Conservation (phyloP, 2,113 vertebrate genomes). For the Desmodus rotundus region DNA sequence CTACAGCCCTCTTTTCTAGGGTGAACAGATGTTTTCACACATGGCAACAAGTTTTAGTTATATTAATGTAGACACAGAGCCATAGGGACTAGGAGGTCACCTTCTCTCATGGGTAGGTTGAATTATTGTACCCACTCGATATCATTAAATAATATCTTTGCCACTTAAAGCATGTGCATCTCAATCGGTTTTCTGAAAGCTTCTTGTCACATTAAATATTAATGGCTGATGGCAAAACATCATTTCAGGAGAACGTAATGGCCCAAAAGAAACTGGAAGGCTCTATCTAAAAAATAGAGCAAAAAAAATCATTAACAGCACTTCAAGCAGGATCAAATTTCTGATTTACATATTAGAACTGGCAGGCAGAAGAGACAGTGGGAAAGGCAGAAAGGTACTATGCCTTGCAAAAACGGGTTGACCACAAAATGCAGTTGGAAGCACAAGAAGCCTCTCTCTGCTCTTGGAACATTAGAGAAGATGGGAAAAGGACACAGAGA, state of each 20-base stretch:
- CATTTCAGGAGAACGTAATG: conserved; percentile 54
- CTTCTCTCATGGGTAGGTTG: conserved; percentile 33
- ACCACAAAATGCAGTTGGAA: background rate
- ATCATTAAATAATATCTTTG: conserved; percentile 60
- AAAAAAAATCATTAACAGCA: background rate
- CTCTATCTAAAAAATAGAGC: conserved; percentile 11
- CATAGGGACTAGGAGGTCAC: conserved; percentile 34
- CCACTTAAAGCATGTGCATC: conserved; percentile 44
- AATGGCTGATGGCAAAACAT: conserved; percentile 37
- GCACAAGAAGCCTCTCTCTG: background rate
- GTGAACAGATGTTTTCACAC: conserved; percentile 27
- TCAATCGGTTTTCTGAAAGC: conserved; percentile 57
- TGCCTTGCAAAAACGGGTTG: background rate
- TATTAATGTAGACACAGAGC: conserved; percentile 48
- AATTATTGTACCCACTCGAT: conserved; percentile 39
- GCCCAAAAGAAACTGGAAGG: conserved; percentile 47
- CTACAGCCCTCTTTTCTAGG: background rate
- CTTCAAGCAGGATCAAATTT: conserved; percentile 52
- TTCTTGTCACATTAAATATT: conserved; percentile 67
- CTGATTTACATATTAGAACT: conserved; percentile 40
- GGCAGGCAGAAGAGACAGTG: conserved; percentile 27
- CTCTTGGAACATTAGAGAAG: background rate
- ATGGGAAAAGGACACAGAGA: background rate
- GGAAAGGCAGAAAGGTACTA: background rate
- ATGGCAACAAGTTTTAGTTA: conserved; percentile 9